Conservation (phyloP, 2,888 invertebrate genomes). For the Omphaloscelis lunosa region DNA sequence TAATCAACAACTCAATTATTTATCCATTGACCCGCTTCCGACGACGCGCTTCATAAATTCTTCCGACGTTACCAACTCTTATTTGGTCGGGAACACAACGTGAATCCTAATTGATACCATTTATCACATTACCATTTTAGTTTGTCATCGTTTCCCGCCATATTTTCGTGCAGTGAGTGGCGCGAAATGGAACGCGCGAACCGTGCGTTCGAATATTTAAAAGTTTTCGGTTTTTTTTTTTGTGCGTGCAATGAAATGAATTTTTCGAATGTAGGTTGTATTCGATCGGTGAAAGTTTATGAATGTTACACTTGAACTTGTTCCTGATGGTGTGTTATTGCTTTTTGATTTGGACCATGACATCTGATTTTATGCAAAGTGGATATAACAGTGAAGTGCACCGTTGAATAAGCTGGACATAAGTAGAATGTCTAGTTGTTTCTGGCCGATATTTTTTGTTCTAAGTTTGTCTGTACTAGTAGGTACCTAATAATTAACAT, state of each 20-base stretch:
- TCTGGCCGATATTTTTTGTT: conserved; percentile 70
- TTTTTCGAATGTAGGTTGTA: conserved; percentile 45
- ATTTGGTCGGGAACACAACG: conserved; percentile 78
- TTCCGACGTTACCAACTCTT: conserved; percentile 65
- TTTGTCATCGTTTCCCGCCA: conserved; percentile 74
- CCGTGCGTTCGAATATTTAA: conserved; percentile 74
- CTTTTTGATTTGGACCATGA: conserved; percentile 23
- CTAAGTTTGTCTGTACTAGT: neutral
- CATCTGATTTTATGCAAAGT: conserved; percentile 27
- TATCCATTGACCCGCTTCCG: conserved; percentile 83
- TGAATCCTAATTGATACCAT: conserved; percentile 81
- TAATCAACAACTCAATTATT: conserved; percentile 79
- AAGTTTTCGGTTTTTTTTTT: conserved; percentile 32
- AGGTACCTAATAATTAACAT: neutral
- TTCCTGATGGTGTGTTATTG: conserved; percentile 14
- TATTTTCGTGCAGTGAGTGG: conserved; percentile 72
- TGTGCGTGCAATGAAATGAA: conserved; percentile 20
- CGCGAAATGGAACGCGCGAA: conserved; percentile 78
- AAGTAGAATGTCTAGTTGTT: conserved; percentile 57
- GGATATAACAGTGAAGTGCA: conserved; percentile 36
- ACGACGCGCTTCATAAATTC: conserved; percentile 71
- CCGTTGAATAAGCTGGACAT: conserved; percentile 15
- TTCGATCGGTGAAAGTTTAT: conserved; percentile 41
- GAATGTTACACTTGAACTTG: conserved; percentile 37
- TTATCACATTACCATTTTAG: conserved; percentile 77